phyloP scores from a whole-genome alignment of 2,888 invertebrate genomes.

The Habrosyne pyritoides region DNA sequence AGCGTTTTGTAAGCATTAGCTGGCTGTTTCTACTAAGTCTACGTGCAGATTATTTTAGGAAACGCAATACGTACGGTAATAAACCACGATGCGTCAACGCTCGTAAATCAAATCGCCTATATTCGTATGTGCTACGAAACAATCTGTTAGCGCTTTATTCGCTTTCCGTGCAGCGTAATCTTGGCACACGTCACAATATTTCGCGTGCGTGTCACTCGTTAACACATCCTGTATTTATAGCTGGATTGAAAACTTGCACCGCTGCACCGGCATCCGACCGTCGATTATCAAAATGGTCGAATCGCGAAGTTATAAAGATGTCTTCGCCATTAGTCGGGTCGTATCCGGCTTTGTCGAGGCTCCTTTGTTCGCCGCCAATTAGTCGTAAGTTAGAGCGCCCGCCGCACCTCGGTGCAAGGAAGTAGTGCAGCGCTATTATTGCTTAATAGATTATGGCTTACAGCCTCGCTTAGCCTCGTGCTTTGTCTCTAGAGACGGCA shows the following conservation, averaged over 20 bases:
- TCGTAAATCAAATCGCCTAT: constrained; percentile 35
- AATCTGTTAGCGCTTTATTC: constrained; percentile 9
- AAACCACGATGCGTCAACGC: constrained; percentile 31
- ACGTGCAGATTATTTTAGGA: constrained; percentile 19
- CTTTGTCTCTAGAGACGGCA: constrained; percentile 52
- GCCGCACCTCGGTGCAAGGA: constrained; percentile 24
- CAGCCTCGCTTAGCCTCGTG: constrained; percentile 42
- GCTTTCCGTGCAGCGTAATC: constrained; percentile 26
- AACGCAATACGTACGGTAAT: constrained; percentile 27
- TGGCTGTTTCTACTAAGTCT: background rate
- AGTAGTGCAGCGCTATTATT: constrained; percentile 51
- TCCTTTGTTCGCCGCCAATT: constrained; percentile 72
- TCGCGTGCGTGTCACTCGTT: constrained; percentile 55
- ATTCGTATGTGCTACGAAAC: constrained; percentile 26
- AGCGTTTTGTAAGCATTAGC: background rate
- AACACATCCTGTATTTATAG: constrained; percentile 60
- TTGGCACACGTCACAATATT: constrained; percentile 10
- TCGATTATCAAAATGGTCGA: constrained; percentile 25
- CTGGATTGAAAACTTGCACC: constrained; percentile 34
- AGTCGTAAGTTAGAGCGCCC: constrained; percentile 40
- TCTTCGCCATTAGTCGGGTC: constrained; percentile 55
- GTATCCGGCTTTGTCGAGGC: constrained; percentile 50
- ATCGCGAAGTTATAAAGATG: constrained; percentile 45
- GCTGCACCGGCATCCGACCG: background rate
- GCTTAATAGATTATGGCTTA: constrained; percentile 69